These are phyloP conservation scores for Oligia latruncula DNA, from an alignment of 2,888 invertebrate genomes.

Conservation along the genomic window DNA sequence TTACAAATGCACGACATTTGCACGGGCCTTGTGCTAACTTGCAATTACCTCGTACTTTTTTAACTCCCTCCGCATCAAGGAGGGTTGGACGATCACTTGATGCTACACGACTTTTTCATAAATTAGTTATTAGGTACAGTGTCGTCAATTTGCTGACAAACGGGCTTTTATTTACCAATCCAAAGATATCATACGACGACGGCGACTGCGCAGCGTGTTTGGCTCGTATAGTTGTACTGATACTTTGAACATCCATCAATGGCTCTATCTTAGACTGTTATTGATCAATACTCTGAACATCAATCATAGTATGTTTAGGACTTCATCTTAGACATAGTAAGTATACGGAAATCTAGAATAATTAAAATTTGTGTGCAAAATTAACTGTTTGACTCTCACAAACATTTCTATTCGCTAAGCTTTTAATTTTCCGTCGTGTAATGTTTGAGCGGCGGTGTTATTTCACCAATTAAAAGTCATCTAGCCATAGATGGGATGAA, in stretches of 20 bases:
- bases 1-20: slow-evolving; percentile 42
- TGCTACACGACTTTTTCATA: neutral
- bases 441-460: slow-evolving; percentile 8
- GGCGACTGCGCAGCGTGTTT: neutral
- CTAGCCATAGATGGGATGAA: slow-evolving; percentile 10
- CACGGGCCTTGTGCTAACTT: slow-evolving; percentile 32
- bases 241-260: slow-evolving; percentile 16
- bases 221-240: neutral
- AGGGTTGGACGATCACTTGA: slow-evolving; percentile 27
- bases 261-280: neutral
- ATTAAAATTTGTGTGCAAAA: neutral
- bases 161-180: neutral
- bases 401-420: neutral
- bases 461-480: slow-evolving; percentile 46
- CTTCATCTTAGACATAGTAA: neutral
- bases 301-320: neutral
- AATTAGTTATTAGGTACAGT: slow-evolving; percentile 2
- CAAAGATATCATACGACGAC: neutral
- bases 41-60: slow-evolving; percentile 41
- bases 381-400: slow-evolving; percentile 4
- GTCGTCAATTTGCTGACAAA: slow-evolving; percentile 4
- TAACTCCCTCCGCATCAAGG: slow-evolving; percentile 6
- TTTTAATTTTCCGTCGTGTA: neutral
- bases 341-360: neutral
- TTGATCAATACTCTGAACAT: slow-evolving; percentile 12